Evolutionary conservation across 2,797 vertebrate genomes (phyloP).

Genomic region (Sebastes trivittatus): DNA sequence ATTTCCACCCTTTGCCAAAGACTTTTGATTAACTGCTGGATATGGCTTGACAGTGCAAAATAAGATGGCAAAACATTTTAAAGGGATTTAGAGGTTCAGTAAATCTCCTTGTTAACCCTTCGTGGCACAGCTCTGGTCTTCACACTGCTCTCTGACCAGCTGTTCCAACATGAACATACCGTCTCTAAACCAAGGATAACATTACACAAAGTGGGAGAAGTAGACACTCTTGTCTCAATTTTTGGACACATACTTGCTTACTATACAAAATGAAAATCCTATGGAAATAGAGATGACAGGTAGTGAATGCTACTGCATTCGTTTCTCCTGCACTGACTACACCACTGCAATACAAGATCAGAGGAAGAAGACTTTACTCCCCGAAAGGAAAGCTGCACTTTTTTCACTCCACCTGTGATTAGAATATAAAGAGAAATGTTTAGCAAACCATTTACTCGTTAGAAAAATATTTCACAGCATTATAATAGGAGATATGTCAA

Average conservation of each 20-base stretch:
- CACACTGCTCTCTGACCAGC: neutral
- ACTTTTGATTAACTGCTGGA: slow-evolving; percentile 43
- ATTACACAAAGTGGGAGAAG: neutral
- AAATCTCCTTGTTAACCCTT: slow-evolving; percentile 4
- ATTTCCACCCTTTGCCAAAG: slow-evolving; percentile 35
- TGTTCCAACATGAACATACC: neutral
- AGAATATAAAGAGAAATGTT: neutral
- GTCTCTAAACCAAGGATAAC: slow-evolving; percentile 3
- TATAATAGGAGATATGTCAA: neutral
- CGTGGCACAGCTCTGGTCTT: neutral
- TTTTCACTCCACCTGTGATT: neutral
- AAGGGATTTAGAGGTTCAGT: slow-evolving; percentile 8
- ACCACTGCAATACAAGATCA: slow-evolving; percentile 6
- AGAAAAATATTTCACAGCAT: neutral
- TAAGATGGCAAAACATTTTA: slow-evolving; percentile 15
- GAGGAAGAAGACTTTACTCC: neutral
- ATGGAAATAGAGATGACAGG: slow-evolving; percentile 39
- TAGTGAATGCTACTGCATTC: slow-evolving; percentile 6
- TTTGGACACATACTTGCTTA: slow-evolving; percentile 30
- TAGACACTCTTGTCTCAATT: neutral
- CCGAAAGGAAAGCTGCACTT: neutral
- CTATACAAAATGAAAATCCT: slow-evolving; percentile 38
- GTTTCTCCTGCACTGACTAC: slow-evolving; percentile 15
- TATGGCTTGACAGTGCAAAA: slow-evolving; percentile 25
- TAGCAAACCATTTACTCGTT: neutral